Base-by-base conservation (phyloP, 2,888 invertebrate genomes). In the Bedellia somnulentella region DNA sequence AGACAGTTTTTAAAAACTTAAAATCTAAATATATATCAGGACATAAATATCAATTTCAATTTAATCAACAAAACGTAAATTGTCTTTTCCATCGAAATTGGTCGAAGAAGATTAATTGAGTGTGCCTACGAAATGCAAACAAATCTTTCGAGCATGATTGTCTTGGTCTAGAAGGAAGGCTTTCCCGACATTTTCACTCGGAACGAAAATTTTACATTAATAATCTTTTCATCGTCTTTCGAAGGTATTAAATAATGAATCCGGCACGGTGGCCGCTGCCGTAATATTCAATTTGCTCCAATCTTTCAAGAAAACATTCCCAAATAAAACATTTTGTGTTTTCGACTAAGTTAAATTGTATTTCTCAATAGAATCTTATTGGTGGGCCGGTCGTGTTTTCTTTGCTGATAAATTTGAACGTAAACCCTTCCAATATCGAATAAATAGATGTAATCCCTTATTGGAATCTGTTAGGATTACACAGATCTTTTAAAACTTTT, bases 221-320 rank as follows among this genome's bases (percentile, higher is more conserved):
- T 68, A 70, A 66, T 57, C 52, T 60, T 57, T 63, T 62, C 52
- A 52, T 53, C 50, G 49, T 46, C 57, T 60, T 61, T 59, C 56
- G 49, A 52, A 46, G 52, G 54, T 57, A 58, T 57, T 57, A 62
- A 67, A 68, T 63, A 66, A 70, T 66, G 62, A 64, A 59, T 63
- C 68, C 63, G 56, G 54, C 51, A 46, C n/a, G n/a, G n/a, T n/a
- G n/a, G n/a, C n/a, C n/a, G n/a, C n/a, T n/a, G 55, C 58, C 60
- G 61, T 60, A 54, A 61, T 61, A 67, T 67, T 61, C 61, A 68
- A 68, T 71, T 71, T 64, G 58, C 61, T 59, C 63, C 57, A 60
- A 60, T 61, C 59, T 56, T 59, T 54, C 50, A 59, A 57, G 58
- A 64, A 67, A n/a, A 66, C 47, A 56, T 46, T 60, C 61, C 56